Percentiles rank a stretch among this genome's conserved stretches.
Conservation (phyloP, 2,113 vertebrate genomes). For the Hemibagrus wyckioides region DNA sequence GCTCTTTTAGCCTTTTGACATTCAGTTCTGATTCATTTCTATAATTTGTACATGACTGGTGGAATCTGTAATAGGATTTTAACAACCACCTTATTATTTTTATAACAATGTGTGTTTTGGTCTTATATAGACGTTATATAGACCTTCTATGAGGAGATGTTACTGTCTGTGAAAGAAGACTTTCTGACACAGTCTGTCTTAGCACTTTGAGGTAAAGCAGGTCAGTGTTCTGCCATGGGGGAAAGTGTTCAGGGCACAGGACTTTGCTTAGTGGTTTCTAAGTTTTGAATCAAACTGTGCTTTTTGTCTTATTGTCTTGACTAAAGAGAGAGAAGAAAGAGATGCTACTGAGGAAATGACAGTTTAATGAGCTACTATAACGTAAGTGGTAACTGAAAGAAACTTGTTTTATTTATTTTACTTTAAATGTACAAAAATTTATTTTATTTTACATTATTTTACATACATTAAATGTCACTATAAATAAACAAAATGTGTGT, state of each 20-base stretch:
- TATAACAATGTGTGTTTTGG: neutral
- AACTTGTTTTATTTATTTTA: neutral
- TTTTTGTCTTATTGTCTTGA: neutral
- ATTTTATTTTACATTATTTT: too few relatives aligned
- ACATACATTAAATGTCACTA: neutral
- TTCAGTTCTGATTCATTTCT: neutral
- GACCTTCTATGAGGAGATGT: constrained; percentile 38
- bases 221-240: neutral
- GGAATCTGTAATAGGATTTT: neutral
- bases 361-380: neutral
- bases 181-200: neutral
- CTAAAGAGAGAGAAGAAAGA: neutral
- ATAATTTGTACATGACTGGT: neutral
- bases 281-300: neutral
- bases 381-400: neutral
- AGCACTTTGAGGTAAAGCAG: neutral
- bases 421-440: neutral
- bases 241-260: neutral
- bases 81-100: neutral
- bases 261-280: neutral
- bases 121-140: neutral
- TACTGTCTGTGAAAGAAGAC: neutral
- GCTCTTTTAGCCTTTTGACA: neutral
- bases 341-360: neutral
- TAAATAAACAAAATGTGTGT: neutral